Evolutionary conservation across 2,113 vertebrate genomes (phyloP).

Genomic region (Arenaria interpres): DNA sequence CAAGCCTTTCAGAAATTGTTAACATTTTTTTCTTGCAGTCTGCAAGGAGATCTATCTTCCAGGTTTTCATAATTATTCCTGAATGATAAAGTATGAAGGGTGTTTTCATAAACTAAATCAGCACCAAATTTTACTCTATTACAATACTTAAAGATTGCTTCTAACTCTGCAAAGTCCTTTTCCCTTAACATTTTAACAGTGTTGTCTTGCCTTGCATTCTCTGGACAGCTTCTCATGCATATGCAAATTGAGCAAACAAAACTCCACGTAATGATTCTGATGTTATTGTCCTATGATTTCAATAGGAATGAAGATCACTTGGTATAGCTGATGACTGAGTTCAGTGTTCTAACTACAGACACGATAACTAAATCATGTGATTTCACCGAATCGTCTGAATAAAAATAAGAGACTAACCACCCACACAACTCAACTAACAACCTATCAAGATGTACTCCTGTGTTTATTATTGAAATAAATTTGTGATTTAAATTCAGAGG

Average conservation of each 20-base stretch:
- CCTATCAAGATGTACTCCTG: neutral
- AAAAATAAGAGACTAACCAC: neutral
- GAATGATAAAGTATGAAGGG: neutral
- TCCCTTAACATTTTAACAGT: neutral
- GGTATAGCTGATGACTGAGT: neutral
- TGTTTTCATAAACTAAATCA: neutral
- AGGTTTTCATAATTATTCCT: neutral
- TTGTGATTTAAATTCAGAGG: slow-evolving; percentile 9
- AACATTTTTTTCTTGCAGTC: neutral
- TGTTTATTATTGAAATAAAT: slow-evolving; percentile 32
- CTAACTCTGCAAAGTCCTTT: neutral
- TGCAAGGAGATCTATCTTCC: neutral
- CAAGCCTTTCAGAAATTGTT: neutral
- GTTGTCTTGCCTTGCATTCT: slow-evolving; percentile 23
- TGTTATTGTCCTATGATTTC: slow-evolving; percentile 41
- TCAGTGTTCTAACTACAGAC: slow-evolving; percentile 29
- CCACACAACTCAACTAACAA: neutral
- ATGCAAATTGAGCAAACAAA: slow-evolving; percentile 53
- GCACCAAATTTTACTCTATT: neutral
- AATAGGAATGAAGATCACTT: neutral
- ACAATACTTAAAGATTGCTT: neutral
- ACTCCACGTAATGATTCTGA: neutral
- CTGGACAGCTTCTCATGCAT: slow-evolving; percentile 71
- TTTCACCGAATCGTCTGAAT: neutral
- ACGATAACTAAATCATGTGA: neutral